A percentile compares a stretch with the other conserved stretches of the same genome.
Evolutionary conservation across 2,888 invertebrate genomes (phyloP).

Genomic region (Eristalis intricaria): DNA sequence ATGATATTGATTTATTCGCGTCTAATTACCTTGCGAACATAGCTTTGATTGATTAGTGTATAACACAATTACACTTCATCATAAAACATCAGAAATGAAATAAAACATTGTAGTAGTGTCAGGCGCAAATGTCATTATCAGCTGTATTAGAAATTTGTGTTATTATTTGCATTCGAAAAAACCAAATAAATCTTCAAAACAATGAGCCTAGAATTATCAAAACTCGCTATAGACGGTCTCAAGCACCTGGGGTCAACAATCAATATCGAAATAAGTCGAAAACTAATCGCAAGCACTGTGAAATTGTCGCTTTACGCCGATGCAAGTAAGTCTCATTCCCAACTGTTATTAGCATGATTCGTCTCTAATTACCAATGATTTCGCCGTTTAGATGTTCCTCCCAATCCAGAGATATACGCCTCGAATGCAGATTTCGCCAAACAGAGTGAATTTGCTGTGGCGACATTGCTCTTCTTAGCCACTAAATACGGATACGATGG

Average conservation of each 20-base stretch:
- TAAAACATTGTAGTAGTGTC: background rate
- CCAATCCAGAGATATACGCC: conserved; percentile 80
- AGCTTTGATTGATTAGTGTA: background rate
- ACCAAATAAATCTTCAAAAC: background rate
- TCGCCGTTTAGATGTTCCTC: conserved; percentile 76
- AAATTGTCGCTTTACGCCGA: conserved; percentile 79
- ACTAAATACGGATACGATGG: conserved; percentile 78
- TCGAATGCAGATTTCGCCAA: conserved; percentile 78
- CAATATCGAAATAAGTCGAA: conserved; percentile 76
- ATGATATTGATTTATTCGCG: background rate
- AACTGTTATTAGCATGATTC: background rate
- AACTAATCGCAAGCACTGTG: conserved; percentile 79
- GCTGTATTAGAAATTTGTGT: conserved; percentile 35
- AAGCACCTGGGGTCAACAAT: conserved; percentile 77
- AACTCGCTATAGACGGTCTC: conserved; percentile 78
- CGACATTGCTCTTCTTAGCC: conserved; percentile 77
- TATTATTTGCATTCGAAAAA: conserved; percentile 39
- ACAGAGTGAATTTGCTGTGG: conserved; percentile 80
- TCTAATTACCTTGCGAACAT: background rate
- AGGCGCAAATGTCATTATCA: conserved; percentile 36
- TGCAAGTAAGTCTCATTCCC: conserved; percentile 76
- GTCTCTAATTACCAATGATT: background rate
- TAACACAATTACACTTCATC: conserved; percentile 33
- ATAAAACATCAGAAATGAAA: background rate
- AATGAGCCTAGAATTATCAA: conserved; percentile 74